Evolutionary conservation across 2,797 vertebrate species (phyloP), one percentile per base, ranked within the genome.

Genomic region (Melanogrammus aeglefinus): DNA sequence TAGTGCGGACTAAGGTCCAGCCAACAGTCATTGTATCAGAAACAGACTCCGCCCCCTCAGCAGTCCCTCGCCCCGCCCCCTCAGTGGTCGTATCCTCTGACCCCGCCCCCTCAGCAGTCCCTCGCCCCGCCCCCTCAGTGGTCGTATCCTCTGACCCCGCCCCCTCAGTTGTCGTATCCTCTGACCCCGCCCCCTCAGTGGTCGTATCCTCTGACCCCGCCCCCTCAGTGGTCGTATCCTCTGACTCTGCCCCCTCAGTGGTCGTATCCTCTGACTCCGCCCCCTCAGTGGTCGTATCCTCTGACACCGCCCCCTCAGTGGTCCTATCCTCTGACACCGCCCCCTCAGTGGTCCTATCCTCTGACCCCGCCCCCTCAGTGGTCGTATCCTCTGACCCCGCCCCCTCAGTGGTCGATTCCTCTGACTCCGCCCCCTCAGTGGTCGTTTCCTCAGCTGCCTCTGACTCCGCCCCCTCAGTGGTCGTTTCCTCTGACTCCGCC

Each of bases 1-100:
- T 57, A 57, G 47, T 0, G 44, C 44, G 2, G 13, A 47, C 44
- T 31, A 0, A 77, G 78, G n/a, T 13, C 36, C 76, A 41, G 44
- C 78, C 78, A 77, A 81, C 71, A 73, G 75, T 76, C 21, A 41
- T 70, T 0, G 80, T 76, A 16, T 81, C 87, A 16, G 87, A 91
- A 39, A 75, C 77, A 5, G 82, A 82, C 35, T 4, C 81, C 2
- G 10, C 79, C 0, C 73, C 35, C 73, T 24, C 73, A 38, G 73
- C 14, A 29, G 31, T 63, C 44, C 18, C 74, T 31, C 16, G 18
- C 33, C 10, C 63, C 77, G 1, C 69, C 38, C 66, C 24, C 24
- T 9, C 70, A 5, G 71, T 16, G 2, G 31, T 44, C 73, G 10
- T 41, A 3, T 21, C 0, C n/a, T 41, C 72, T 33, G 47, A 6